Percentiles rank a stretch among this genome's conserved stretches.
Conservation (phyloP, 2,113 vertebrate genomes). For the Halcyon senegalensis region DNA sequence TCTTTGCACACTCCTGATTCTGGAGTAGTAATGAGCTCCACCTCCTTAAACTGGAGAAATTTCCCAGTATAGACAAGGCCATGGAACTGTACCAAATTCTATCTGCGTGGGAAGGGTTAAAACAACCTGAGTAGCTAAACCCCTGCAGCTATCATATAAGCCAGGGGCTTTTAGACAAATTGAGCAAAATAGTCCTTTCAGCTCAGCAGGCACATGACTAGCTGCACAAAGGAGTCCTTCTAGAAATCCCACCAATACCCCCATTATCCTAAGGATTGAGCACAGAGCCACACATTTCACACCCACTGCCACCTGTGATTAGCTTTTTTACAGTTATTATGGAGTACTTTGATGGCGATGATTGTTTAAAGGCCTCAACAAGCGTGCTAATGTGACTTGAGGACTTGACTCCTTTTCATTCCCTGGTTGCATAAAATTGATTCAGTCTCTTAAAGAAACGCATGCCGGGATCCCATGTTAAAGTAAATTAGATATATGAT, state of each 20-base stretch:
- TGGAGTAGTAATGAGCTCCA: rapidly evolving
- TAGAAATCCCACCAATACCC: constrained; percentile 76
- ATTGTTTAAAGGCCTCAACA: constrained; percentile 78
- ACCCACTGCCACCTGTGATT: constrained; percentile 83
- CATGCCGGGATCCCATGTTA: constrained; percentile 5
- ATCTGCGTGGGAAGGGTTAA: constrained; percentile 66
- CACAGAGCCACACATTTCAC: constrained; percentile 77
- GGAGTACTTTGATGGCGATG: constrained; percentile 76
- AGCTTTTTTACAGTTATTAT: constrained; percentile 80
- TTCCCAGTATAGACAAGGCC: not conserved
- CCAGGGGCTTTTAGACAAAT: constrained; percentile 83
- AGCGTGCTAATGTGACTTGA: constrained; percentile 73
- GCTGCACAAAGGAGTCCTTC: constrained; percentile 77
- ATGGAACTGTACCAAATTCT: not conserved
- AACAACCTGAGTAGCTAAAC: constrained; percentile 78
- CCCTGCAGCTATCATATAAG: constrained; percentile 82
- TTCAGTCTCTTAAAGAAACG: constrained; percentile 30
- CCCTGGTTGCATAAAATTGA: constrained; percentile 58
- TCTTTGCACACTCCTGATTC: not conserved
- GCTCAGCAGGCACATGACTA: constrained; percentile 74
- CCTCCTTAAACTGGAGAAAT: not conserved
- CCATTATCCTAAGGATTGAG: constrained; percentile 78
- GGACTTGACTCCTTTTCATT: constrained; percentile 70
- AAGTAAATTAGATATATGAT: constrained; percentile 45
- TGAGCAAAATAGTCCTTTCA: constrained; percentile 83